A percentile compares a stretch with the other conserved stretches of the same genome.
These are phyloP conservation scores for Nemotelus nigrinus DNA, from an alignment of 2,888 invertebrate species.

Conservation along the genomic window DNA sequence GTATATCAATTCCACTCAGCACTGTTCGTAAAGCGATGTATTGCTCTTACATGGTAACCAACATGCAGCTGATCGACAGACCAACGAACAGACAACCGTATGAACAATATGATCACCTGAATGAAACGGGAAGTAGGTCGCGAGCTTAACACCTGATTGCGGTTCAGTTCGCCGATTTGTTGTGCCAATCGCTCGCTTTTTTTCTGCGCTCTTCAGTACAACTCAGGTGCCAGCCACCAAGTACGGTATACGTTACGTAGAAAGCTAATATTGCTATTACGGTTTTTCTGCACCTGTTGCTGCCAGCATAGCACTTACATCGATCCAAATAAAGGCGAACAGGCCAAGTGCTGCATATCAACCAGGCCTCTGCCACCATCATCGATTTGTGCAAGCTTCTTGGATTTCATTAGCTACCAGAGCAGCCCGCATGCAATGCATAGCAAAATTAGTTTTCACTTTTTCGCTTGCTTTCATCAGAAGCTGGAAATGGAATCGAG, in stretches of 20 bases:
- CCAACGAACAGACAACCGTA: conserved; percentile 18
- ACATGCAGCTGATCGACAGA: conserved; percentile 21
- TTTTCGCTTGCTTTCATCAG: no score
- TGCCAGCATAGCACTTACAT: no score
- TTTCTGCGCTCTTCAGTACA: conserved; percentile 27
- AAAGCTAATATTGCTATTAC: not conserved
- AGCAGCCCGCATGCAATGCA: no score
- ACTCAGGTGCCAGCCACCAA: conserved; percentile 1
- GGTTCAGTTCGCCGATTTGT: conserved; percentile 52
- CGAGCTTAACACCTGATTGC: conserved; percentile 54
- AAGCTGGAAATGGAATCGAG: no score
- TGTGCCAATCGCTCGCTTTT: conserved; percentile 51
- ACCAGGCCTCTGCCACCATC: no score
- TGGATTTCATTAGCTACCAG: no score
- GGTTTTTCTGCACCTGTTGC: not conserved
- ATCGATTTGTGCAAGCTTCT: no score
- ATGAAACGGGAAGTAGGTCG: conserved; percentile 52
- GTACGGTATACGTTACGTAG: not conserved
- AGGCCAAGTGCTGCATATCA: no score
- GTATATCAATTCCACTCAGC: no score
- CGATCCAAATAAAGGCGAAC: no score
- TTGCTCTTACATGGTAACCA: not conserved
- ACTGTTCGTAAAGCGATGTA: no score
- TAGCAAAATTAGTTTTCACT: no score
- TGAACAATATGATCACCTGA: conserved; percentile 40